A percentile compares a stretch with the other conserved stretches of the same genome.
Conservation (phyloP, 2,797 vertebrate genomes). For the Trichosurus vulpecula region DNA sequence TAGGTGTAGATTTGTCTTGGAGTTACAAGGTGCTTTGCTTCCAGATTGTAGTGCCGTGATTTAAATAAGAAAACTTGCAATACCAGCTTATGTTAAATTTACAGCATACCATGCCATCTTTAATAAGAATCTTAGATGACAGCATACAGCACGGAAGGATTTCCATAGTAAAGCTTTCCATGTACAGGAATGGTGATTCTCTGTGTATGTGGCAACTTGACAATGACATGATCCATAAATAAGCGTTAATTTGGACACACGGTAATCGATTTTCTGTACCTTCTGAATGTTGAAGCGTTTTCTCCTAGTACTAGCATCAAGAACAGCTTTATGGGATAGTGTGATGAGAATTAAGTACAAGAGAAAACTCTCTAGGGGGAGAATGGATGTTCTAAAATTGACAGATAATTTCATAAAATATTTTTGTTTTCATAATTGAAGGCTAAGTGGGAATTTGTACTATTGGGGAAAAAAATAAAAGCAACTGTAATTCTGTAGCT, state of each 20-base stretch:
- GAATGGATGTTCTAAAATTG: neutral
- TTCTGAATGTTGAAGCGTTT: neutral
- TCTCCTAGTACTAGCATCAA: neutral
- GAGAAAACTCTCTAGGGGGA: neutral
- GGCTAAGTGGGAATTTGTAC: neutral
- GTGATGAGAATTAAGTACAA: neutral
- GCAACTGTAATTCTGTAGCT: neutral
- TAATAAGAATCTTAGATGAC: conserved; percentile 35
- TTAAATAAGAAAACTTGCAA: conserved; percentile 40
- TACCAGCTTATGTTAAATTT: conserved; percentile 41
- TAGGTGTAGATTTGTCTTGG: conserved; percentile 80
- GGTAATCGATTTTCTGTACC: neutral
- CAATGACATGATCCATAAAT: conserved; percentile 1
- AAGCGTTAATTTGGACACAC: neutral
- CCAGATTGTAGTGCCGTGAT: conserved; percentile 48
- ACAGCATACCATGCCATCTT: conserved; percentile 1
- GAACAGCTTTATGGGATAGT: neutral
- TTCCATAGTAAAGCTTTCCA: neutral
- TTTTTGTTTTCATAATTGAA: neutral
- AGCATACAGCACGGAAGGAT: neutral
- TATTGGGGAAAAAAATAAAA: neutral
- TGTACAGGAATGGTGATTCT: neutral
- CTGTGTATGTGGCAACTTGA: conserved; percentile 9
- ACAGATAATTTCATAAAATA: neutral
- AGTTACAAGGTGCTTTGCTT: conserved; percentile 69